Evolutionary conservation across 2,113 vertebrate genomes (phyloP), one percentile per base, ranked within the genome.

Genomic region (Sigmodon hispidus): DNA sequence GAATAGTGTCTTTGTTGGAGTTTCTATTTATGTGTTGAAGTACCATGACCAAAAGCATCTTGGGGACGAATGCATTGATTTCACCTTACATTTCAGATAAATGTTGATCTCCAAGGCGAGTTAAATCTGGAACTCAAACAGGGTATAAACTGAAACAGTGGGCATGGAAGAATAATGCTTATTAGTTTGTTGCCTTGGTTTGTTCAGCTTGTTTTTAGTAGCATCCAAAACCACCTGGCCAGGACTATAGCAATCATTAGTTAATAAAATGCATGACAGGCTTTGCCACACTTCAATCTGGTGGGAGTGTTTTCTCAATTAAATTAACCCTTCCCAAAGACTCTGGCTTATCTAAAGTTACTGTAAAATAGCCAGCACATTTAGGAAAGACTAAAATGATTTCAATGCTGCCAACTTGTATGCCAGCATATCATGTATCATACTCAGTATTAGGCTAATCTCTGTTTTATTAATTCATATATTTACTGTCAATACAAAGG

Each of bases 151-250:
- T 59, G 79, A 40, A 40, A 12, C 6, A 59, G 22, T 59, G 52
- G 55, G 21, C 36, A 59, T 59, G 12, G 22, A 15, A 81, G 55
- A 26, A 24, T 16, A 24, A 59, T 81, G 22, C n/a, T 81, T 59
- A 1, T 13, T 43, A 57, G 12, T 13, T 26, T 26, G n/a, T 6
- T 80, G 1, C 5, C 2, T 11, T 15, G 9, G 3, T 3, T n/a
- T 57, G 21, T 24, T 57, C 52, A 80, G 52, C 19, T 34, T 13
- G 19, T 12, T 36, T 55, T 79, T 52, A 9, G 36, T 55, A 36
- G 5, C 17, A 79, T 31, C 4, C 17, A 55, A 17, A 80, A 80
- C 11, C 21, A 40, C 50, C 21, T 24, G 50, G 19, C 77, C 11
- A 13, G 77, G 10, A 0, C 21, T 57, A n/a, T 7, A 57, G 21